phyloP scores from a whole-genome alignment of 2,113 vertebrate genomes.

The Sprattus sprattus region DNA sequence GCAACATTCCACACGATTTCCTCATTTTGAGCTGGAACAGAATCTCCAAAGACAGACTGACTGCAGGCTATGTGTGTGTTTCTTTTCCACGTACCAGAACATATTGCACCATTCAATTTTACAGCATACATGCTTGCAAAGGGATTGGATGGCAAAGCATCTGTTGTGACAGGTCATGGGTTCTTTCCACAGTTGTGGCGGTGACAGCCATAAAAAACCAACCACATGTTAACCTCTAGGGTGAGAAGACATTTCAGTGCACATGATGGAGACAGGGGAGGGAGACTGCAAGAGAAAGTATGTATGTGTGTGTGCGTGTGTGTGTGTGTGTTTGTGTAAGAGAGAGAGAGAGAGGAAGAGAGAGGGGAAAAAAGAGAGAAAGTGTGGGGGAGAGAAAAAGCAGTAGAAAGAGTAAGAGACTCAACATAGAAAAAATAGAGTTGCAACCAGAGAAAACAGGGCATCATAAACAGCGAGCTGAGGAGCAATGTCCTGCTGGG shows the following conservation, averaged over 20 bases:
- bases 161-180: conserved; percentile 1
- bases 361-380: not conserved
- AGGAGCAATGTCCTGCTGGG: conserved; percentile 9
- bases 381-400: not conserved
- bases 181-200: not conserved
- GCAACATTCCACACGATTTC: not conserved
- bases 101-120: not conserved
- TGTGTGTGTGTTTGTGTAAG: not conserved
- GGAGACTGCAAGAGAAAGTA: not conserved
- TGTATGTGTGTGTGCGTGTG: too few relatives aligned
- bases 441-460: not conserved
- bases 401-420: not conserved
- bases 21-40: not conserved
- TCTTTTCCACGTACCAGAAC: not conserved
- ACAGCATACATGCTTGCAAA: not conserved
- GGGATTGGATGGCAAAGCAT: not conserved
- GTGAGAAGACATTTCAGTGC: conserved; percentile 12
- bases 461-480: not conserved
- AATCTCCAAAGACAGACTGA: not conserved
- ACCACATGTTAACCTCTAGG: conserved; percentile 16
- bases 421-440: not conserved
- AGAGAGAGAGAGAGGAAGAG: not conserved
- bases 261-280: conserved; percentile 8
- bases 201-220: conserved; percentile 10
- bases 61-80: not conserved